Evolutionary conservation across 2,797 vertebrate species (phyloP).

Genomic region (Peromyscus eremicus): DNA sequence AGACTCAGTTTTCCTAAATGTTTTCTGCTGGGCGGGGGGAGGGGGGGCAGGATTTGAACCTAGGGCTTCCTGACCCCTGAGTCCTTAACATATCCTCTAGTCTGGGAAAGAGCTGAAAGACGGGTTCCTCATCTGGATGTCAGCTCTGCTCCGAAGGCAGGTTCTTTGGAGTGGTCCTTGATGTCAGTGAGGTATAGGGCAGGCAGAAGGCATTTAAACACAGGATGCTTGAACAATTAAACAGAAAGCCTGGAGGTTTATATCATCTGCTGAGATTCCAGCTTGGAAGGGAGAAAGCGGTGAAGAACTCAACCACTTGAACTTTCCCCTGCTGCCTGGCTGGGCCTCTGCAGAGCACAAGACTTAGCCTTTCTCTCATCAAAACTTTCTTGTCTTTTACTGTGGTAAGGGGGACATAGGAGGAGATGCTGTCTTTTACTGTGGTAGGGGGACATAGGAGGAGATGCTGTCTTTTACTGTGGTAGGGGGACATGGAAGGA

Average conservation of each 20-base stretch:
- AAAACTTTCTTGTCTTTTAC: constrained; percentile 58
- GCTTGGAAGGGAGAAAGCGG: not conserved
- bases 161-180: not conserved
- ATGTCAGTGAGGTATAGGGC: not conserved
- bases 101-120: fast-evolving
- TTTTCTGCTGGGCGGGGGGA: not conserved
- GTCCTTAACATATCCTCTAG: not conserved
- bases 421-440: not conserved
- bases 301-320: not conserved
- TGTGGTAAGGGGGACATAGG: not conserved
- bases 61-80: not conserved
- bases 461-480: constrained; percentile 42
- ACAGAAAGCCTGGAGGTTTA: not conserved
- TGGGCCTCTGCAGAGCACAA: fast-evolving
- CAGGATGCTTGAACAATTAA: not conserved
- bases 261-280: not conserved
- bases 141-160: not conserved
- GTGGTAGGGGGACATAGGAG: not conserved
- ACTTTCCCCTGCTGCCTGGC: fast-evolving
- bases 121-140: not conserved
- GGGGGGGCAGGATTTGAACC: not conserved
- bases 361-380: not conserved
- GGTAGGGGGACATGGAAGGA: not conserved
- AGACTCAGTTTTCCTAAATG: not conserved
- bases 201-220: not conserved